Percentiles rank a stretch among this genome's conserved stretches.
These are phyloP conservation scores for Nomada fabriciana DNA, from an alignment of 2,888 invertebrate genomes.

Conservation along the genomic window DNA sequence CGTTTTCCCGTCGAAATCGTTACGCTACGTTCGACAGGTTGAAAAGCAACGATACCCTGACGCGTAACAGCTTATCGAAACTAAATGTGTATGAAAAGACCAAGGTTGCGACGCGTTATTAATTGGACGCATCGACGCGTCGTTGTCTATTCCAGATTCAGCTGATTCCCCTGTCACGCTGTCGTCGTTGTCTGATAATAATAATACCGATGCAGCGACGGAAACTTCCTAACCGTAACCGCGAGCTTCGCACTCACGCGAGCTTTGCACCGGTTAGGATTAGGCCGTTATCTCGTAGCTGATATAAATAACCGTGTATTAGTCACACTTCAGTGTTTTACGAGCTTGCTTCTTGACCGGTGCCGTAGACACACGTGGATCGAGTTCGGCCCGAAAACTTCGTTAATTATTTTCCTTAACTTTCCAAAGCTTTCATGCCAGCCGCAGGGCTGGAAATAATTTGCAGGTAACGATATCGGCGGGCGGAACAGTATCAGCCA, in stretches of 20 bases:
- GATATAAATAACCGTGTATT: constrained; percentile 65
- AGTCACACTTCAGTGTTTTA: constrained; percentile 64
- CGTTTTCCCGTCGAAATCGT: constrained; percentile 21
- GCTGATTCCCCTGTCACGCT: constrained; percentile 19
- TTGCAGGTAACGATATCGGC: background rate
- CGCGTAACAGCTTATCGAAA: constrained; percentile 24
- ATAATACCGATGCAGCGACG: constrained; percentile 60
- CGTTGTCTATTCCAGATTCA: background rate
- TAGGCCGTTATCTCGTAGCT: constrained; percentile 50
- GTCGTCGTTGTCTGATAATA: constrained; percentile 69
- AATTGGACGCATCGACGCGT: background rate
- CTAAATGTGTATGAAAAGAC: constrained; percentile 4
- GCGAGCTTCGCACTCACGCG: constrained; percentile 68
- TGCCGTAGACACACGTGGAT: background rate
- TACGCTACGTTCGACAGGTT: constrained; percentile 9
- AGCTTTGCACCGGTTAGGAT: constrained; percentile 64
- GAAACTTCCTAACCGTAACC: constrained; percentile 52
- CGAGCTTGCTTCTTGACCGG: background rate
- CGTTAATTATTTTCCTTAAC: background rate
- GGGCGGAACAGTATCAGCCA: background rate
- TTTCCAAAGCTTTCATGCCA: background rate
- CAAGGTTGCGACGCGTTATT: background rate
- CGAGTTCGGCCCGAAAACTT: background rate
- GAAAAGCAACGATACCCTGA: background rate
- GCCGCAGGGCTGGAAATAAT: background rate